These are phyloP conservation scores for Morelia viridis DNA, from an alignment of 2,797 vertebrate species.

Conservation along the genomic window DNA sequence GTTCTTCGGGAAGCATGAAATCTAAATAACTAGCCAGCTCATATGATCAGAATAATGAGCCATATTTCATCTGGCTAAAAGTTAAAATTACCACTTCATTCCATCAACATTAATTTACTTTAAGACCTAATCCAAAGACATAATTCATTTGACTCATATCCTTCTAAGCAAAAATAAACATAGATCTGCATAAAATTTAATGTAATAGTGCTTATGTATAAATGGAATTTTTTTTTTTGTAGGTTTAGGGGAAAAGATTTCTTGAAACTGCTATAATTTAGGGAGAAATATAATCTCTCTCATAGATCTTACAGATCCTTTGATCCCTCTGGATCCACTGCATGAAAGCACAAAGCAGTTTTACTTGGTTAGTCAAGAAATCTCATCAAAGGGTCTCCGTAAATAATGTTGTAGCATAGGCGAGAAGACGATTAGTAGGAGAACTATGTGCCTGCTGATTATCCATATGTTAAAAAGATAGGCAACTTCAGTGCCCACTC, in stretches of 20 bases:
- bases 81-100: not conserved
- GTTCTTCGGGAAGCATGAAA: not conserved
- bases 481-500: not conserved
- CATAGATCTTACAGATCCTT: not conserved
- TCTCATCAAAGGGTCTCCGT: not conserved
- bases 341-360: not conserved
- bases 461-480: not conserved
- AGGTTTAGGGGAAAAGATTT: not conserved
- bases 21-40: not conserved
- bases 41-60: not conserved
- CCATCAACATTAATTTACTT: not conserved
- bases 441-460: not conserved
- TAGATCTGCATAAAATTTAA: not conserved
- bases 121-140: not conserved
- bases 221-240: not conserved
- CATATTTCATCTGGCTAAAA: not conserved
- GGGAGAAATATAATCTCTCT: not conserved
- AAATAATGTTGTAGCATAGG: not conserved
- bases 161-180: not conserved
- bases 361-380: not conserved
- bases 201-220: not conserved
- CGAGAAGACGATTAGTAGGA: not conserved
- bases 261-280: not conserved
- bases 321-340: not conserved
- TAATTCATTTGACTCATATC: not conserved